Evolutionary conservation across 2,888 invertebrate genomes (phyloP).

Genomic region (Sisyra terminalis): DNA sequence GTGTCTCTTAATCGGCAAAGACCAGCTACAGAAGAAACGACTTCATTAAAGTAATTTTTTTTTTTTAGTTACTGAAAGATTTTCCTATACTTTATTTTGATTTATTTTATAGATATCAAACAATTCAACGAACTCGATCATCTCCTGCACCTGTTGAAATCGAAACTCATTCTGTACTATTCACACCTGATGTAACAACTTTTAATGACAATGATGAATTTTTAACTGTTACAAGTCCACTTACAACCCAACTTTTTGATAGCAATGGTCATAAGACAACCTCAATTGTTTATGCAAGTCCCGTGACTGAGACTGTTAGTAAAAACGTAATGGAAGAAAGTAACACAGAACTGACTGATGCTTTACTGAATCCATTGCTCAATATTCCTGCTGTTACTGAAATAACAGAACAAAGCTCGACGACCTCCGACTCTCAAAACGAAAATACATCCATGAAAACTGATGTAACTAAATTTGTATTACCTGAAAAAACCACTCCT

Average conservation of each 20-base stretch:
- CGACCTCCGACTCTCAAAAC: neutral
- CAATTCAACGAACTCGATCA: constrained; percentile 21
- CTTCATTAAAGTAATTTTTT: constrained; percentile 28
- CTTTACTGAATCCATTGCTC: constrained; percentile 4
- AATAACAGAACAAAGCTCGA: neutral
- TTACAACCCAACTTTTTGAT: too few relatives aligned
- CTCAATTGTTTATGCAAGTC: too few relatives aligned
- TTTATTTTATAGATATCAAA: constrained; percentile 20
- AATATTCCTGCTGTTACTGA: constrained; percentile 3
- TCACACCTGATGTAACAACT: neutral
- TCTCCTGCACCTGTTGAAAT: constrained; percentile 13
- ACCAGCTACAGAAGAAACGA: constrained; percentile 29
- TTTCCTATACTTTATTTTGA: neutral
- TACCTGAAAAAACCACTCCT: constrained; percentile 15
- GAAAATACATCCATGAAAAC: neutral
- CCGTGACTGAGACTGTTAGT: too few relatives aligned
- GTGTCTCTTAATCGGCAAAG: constrained; percentile 41
- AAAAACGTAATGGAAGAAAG: too few relatives aligned
- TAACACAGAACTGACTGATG: constrained; percentile 1
- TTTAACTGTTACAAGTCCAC: neutral
- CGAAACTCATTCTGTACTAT: constrained; percentile 4
- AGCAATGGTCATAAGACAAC: too few relatives aligned
- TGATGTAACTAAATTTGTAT: neutral
- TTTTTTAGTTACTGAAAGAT: neutral
- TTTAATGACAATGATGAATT: constrained; percentile 5